These are phyloP conservation scores for Alloplasta piceator DNA, from an alignment of 2,888 invertebrate genomes.

Conservation along the genomic window DNA sequence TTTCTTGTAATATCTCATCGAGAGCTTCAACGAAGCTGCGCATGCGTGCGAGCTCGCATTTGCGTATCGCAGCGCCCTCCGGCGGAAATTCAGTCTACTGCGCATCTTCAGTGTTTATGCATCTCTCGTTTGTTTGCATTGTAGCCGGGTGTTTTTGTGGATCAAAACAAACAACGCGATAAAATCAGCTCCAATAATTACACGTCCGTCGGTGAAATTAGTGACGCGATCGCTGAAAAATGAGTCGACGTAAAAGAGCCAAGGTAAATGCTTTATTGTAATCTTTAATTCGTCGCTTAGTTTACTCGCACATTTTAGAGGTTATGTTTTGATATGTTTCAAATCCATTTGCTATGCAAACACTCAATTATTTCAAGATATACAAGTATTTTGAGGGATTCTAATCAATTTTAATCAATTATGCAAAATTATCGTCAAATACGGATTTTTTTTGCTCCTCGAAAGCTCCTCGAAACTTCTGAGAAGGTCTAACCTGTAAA, in stretches of 20 bases:
- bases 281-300: background rate
- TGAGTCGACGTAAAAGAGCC: slow-evolving; percentile 87
- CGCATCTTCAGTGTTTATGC: too few relatives aligned
- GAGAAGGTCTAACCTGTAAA: too few relatives aligned
- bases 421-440: slow-evolving; percentile 1
- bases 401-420: too few relatives aligned
- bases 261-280: slow-evolving; percentile 82
- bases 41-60: too few relatives aligned
- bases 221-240: slow-evolving; percentile 69
- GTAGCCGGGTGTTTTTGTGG: slow-evolving; percentile 71
- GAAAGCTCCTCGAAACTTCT: too few relatives aligned
- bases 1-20: too few relatives aligned
- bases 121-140: too few relatives aligned
- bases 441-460: too few relatives aligned
- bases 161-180: slow-evolving; percentile 74
- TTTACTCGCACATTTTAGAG: background rate
- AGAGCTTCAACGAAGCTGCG: too few relatives aligned
- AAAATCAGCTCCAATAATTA: slow-evolving; percentile 14
- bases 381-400: too few relatives aligned
- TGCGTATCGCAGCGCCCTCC: too few relatives aligned
- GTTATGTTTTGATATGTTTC: slow-evolving; percentile 30
- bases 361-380: background rate
- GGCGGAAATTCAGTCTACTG: too few relatives aligned
- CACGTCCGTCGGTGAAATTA: slow-evolving; percentile 14
- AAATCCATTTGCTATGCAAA: background rate